Base-by-base conservation (phyloP, 2,888 invertebrate species). In the Dendrolimus pini region DNA sequence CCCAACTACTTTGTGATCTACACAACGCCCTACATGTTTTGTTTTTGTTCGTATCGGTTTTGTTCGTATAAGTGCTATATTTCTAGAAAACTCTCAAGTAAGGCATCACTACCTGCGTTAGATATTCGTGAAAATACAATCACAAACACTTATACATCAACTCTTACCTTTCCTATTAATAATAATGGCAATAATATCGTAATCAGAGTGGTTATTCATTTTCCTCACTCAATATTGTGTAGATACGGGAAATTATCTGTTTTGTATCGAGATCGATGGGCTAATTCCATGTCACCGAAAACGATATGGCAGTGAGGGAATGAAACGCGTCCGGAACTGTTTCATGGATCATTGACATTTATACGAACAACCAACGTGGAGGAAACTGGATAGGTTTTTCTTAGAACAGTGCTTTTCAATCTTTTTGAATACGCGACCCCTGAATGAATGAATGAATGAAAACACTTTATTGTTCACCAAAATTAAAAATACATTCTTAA, bases 291-390 rank as follows among this genome's bases (percentile, higher is more conserved):
- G 78, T 80, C 78, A 78, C 69, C 72, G 69, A 70, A 73, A 73
- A 74, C 68, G 75, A 75, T 69, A 71, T 70, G 67, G 62, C 63
- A 65, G 70, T 67, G 64, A 64, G 70, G 63, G 65, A 85, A 88
- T 85, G 88, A 86, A 83, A 89, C 82, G 74, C 85, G 89, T 88
- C 89, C 80, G 70, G 83, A 79, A 78, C 76, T 80, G 83, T 89
- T 89, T 83, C 84, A 88, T 83, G 88, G 80, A 63, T 83, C 80
- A 88, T 89, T 87, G 83, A 67, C 70, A 61, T 55, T 65, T 74
- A 78, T 65, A 68, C 62, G 66, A 61, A 62, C 70, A 68, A 47
- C 12, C 47, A 47, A 10, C 12, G 47, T 10, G 30, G 30, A 30
- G 3, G n/a, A n/a, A n/a, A 30, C 6, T 30, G 30, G 47, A 12